Conservation (phyloP, 2,113 vertebrate species). For the Gadus macrocephalus region DNA sequence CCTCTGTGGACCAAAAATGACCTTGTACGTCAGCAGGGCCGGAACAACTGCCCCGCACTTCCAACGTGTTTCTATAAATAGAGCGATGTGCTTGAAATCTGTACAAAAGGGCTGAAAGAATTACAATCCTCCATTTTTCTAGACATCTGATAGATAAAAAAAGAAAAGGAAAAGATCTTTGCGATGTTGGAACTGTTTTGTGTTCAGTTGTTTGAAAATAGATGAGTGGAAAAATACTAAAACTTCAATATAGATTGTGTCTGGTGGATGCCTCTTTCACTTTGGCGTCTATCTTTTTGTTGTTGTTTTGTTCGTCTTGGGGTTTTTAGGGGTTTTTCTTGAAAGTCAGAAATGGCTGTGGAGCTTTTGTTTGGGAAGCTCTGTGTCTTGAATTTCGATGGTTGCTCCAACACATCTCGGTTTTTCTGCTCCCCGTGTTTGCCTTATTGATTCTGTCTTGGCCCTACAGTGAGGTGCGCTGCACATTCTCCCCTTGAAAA, state of each 20-base stretch:
- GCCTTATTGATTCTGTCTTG: conserved; percentile 56
- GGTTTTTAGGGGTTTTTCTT: conserved; percentile 39
- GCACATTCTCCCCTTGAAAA: conserved; percentile 34
- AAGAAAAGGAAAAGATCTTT: conserved; percentile 51
- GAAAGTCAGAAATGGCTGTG: conserved; percentile 42
- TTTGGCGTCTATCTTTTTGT: conserved; percentile 22
- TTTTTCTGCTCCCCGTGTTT: conserved; percentile 45
- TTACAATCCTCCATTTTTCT: conserved; percentile 68
- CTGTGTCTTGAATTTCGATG: conserved; percentile 49
- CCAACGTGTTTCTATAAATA: conserved; percentile 66
- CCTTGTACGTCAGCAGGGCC: conserved; percentile 58
- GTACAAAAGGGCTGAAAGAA: conserved; percentile 72
- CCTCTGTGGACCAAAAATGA: conserved; percentile 66
- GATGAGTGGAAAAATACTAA: conserved; percentile 55
- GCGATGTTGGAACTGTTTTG: conserved; percentile 51
- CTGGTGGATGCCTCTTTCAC: conserved; percentile 39
- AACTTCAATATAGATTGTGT: conserved; percentile 61
- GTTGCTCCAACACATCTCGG: conserved; percentile 42
- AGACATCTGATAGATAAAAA: conserved; percentile 48
- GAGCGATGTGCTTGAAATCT: conserved; percentile 77
- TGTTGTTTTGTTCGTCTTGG: conserved; percentile 1
- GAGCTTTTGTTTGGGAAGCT: conserved; percentile 53
- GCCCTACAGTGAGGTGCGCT: conserved; percentile 35
- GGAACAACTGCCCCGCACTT: conserved; percentile 58
- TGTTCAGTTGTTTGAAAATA: conserved; percentile 48